Evolutionary conservation across 2,113 vertebrate species (phyloP), one percentile per base, ranked within the genome.

Genomic region (Oenanthe melanoleuca): DNA sequence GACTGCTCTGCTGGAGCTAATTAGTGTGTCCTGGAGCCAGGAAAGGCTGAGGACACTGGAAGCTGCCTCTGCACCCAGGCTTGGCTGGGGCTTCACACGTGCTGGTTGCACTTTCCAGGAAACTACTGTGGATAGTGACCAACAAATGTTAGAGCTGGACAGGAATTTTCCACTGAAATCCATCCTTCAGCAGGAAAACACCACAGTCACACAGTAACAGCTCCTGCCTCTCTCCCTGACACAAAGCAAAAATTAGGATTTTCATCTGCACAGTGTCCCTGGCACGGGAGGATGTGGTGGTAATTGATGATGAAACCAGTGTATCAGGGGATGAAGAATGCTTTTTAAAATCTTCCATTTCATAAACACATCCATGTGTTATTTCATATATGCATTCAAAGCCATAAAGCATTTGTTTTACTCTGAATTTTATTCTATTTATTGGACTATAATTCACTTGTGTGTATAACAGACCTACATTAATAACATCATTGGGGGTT

Each of bases 361-460:
- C 71, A 40, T 60, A 78, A 95, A 44, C 29, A 17, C 29, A 60
- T 33, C 65, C 67, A 52, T 60, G 26, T 56, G 52, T 59, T 65
- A 71, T 59, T 69, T 71, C 59, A 50, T 31, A n/a, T 33, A 57
- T 65, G 64, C 17, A 29, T 93, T 82, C 74, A 86, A 57, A 80
- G 29, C 59, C 38, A 73, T 61, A 92, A 93, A 61, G 23, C 20
- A 72, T 88, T 83, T 63, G 69, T 14, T 94, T 85, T 59, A 72
- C 45, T 15, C 37, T 19, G 40, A 25, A 72, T 77, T 88, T 89
- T 57, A 45, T 86, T 86, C n/a, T 94, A 42, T 96, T 90, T 96
- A 88, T 95, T 92, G 37, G 42, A 50, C 59, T 50, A 31, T 34
- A 73, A 80, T 59, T 95, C 85, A 75, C 7, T 77, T 64, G 34